These are phyloP conservation scores for Piscicola geometra DNA, from an alignment of 2,888 invertebrate genomes.

Conservation along the genomic window DNA sequence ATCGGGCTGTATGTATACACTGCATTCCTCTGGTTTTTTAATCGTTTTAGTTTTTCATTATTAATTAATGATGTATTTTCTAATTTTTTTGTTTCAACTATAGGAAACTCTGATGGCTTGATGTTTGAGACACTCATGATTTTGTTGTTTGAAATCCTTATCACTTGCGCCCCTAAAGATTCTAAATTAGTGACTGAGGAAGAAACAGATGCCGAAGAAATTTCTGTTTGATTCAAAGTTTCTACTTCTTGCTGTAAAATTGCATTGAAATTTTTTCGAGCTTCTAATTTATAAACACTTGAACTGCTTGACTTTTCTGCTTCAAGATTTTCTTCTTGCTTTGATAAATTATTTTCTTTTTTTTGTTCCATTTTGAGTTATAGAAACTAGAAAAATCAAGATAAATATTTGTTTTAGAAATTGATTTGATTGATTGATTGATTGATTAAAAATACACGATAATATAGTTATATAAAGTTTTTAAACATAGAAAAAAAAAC, in stretches of 20 bases:
- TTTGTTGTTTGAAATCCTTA: background rate
- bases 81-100: background rate
- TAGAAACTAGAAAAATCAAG: too few relatives aligned
- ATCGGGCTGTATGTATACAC: background rate
- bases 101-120: background rate
- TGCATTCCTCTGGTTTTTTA: background rate
- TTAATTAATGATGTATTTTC: too few relatives aligned
- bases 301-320: background rate
- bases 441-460: too few relatives aligned
- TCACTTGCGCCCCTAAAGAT: background rate
- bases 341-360: background rate
- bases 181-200: background rate
- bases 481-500: too few relatives aligned
- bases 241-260: slow-evolving; percentile 29
- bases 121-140: background rate
- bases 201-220: background rate
- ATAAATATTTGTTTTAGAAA: too few relatives aligned
- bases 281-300: slow-evolving; percentile 23
- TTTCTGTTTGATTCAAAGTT: background rate
- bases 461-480: too few relatives aligned
- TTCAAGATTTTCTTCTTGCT: background rate
- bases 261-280: slow-evolving; percentile 28
- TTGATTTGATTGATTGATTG: too few relatives aligned
- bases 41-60: background rate
- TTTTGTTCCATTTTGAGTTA: too few relatives aligned